Evolutionary conservation across 1,140 invertebrate genomes (phyloP).

Genomic region (Sarcophaga peregrina): DNA sequence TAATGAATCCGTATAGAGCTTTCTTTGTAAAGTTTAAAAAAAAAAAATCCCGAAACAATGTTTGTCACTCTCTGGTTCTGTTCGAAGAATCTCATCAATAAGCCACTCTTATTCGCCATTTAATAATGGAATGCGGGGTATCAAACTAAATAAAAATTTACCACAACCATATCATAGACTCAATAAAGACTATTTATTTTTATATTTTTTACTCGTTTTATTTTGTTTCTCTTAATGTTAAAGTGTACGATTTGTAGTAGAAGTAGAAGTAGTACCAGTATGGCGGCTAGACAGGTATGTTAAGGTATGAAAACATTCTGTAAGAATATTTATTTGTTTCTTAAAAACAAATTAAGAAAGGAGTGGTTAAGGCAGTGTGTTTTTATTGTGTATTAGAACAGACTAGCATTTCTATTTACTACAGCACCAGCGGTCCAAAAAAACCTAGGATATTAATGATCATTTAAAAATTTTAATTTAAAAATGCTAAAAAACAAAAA

Average conservation of each 20-base stretch:
- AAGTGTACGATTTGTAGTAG: slow-evolving; percentile 10
- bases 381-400: too few relatives aligned
- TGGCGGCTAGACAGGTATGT: not conserved
- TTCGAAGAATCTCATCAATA: slow-evolving; percentile 13
- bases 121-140: not conserved
- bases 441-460: too few relatives aligned
- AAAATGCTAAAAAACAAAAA: too few relatives aligned
- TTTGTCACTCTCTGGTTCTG: not conserved
- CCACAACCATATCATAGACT: slow-evolving; percentile 31
- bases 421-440: too few relatives aligned
- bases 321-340: not conserved
- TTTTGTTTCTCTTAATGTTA: slow-evolving; percentile 29
- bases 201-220: too few relatives aligned
- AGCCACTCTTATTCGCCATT: not conserved
- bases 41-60: not conserved
- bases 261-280: not conserved
- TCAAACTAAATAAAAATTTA: slow-evolving; percentile 36
- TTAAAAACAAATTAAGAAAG: too few relatives aligned
- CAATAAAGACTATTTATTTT: slow-evolving; percentile 24
- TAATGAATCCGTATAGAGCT: too few relatives aligned
- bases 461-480: too few relatives aligned
- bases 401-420: too few relatives aligned
- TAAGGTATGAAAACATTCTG: not conserved
- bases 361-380: too few relatives aligned
- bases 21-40: too few relatives aligned